Base-by-base conservation (phyloP, 1,140 invertebrate genomes). In the Aphis gossypii region DNA sequence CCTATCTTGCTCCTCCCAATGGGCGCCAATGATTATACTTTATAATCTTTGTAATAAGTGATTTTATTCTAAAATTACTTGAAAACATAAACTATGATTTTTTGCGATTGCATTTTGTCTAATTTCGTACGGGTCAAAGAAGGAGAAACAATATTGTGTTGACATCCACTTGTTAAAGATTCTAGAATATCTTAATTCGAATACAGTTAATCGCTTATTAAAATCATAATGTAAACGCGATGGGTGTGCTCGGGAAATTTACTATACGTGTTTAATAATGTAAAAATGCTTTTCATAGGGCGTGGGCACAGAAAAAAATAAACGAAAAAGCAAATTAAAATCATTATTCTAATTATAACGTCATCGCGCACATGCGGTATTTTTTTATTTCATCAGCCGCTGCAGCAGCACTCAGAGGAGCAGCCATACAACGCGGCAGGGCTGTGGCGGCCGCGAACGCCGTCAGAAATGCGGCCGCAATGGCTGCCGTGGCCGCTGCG, bases 401-500 rank as follows among this genome's bases (percentile, higher is more conserved):
- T n/a, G 91, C 97, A 94, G 97, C 97, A 95, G 97, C 96, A 93
- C 95, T 96, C 94, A 95, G 96, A 95, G 97, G 97, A 94, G 97
- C 97, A 94, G 97, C 97, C 44, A 97, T 97, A 94, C 97, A 97
- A 94, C 96, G 97, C 91, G 96, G 97, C 93, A 95, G 97, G 94
- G 96, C 97, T 60, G 82, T 94, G 23, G 96, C 95, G 94, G 95
- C 95, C 56, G 95, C 96, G n/a, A 96, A 97, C 83, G 97, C 97
- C 54, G 97, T 97, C 95, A 97, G 97, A 93, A 92, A 92, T 23
- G 91, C 91, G 7, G 91, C 91, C n/a, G 91, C 91, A 11, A 96
- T 97, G 89, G 96, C 97, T 95, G 97, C 96, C 94, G 97, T 97
- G 60, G 96, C 97, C 23, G 95, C 95, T 20, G 95, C 96, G 68